Conservation (phyloP, 2,113 vertebrate genomes). For the Numenius arquata region DNA sequence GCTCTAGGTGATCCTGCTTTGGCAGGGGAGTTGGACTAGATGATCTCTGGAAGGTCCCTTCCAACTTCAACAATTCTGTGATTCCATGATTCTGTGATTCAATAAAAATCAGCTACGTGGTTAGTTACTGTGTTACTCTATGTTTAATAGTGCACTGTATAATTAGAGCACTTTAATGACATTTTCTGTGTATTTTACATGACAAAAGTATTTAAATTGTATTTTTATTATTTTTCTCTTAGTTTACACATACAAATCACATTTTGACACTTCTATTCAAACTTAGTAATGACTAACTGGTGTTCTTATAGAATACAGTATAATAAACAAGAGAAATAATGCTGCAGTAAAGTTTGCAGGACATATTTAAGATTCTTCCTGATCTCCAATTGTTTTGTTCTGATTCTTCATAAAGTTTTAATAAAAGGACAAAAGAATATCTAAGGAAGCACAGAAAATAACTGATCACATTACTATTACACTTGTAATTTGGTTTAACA, state of each 20-base stretch:
- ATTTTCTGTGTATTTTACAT: background rate
- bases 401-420: background rate
- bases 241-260: background rate
- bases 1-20: too few relatives aligned
- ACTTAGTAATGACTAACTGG: background rate
- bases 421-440: slow-evolving; percentile 16
- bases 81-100: background rate
- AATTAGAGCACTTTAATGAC: background rate
- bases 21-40: too few relatives aligned
- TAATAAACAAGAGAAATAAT: background rate
- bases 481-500: slow-evolving; percentile 56
- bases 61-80: too few relatives aligned
- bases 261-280: background rate
- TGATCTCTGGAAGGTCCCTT: too few relatives aligned
- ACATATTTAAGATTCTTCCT: background rate
- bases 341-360: background rate
- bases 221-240: background rate
- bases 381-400: background rate
- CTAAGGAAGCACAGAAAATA: slow-evolving; percentile 25
- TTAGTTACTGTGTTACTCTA: background rate
- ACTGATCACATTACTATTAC: slow-evolving; percentile 36
- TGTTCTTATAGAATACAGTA: background rate
- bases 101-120: background rate
- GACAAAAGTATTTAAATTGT: background rate
- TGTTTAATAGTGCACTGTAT: background rate